Evolutionary conservation across 2,888 invertebrate genomes (phyloP).

Genomic region (Monochamus alternatus): DNA sequence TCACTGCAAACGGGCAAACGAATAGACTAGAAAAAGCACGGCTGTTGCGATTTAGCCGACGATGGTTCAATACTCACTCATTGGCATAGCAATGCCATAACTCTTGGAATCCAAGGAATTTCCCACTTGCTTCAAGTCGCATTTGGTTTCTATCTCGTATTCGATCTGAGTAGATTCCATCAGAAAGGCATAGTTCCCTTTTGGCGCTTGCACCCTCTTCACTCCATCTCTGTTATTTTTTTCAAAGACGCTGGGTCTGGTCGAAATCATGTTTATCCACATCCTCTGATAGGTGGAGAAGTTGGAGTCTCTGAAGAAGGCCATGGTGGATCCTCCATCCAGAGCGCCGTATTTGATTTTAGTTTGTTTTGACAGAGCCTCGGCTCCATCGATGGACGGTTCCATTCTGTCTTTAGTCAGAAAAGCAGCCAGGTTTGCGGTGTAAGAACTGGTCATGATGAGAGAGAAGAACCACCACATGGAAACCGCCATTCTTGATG

Average conservation of each 20-base stretch:
- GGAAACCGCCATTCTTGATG: slow-evolving; percentile 89
- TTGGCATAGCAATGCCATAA: slow-evolving; percentile 94
- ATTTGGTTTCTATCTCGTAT: slow-evolving; percentile 89
- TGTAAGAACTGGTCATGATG: slow-evolving; percentile 94
- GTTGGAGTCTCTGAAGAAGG: slow-evolving; percentile 85
- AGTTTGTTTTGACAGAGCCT: slow-evolving; percentile 92
- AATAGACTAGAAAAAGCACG: no score
- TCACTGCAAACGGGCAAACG: no score
- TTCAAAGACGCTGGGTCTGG: slow-evolving; percentile 87
- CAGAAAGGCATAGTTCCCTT: slow-evolving; percentile 91
- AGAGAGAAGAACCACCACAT: slow-evolving; percentile 95
- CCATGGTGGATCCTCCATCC: slow-evolving; percentile 90
- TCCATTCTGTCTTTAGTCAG: slow-evolving; percentile 92
- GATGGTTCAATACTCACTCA: slow-evolving; percentile 76
- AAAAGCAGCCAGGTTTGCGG: slow-evolving; percentile 95
- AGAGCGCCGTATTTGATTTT: slow-evolving; percentile 95
- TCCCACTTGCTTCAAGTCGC: slow-evolving; percentile 88
- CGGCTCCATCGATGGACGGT: slow-evolving; percentile 90
- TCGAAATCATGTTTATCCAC: slow-evolving; percentile 80
- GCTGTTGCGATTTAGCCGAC: no score
- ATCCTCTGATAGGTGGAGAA: slow-evolving; percentile 62
- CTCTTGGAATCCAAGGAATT: slow-evolving; percentile 90
- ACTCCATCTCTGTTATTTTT: slow-evolving; percentile 89
- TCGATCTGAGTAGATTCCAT: slow-evolving; percentile 98
- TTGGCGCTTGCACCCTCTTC: slow-evolving; percentile 84